Percentiles rank a stretch among this genome's conserved stretches.
Conservation (phyloP, 2,113 vertebrate species). For the Sorex fumeus region DNA sequence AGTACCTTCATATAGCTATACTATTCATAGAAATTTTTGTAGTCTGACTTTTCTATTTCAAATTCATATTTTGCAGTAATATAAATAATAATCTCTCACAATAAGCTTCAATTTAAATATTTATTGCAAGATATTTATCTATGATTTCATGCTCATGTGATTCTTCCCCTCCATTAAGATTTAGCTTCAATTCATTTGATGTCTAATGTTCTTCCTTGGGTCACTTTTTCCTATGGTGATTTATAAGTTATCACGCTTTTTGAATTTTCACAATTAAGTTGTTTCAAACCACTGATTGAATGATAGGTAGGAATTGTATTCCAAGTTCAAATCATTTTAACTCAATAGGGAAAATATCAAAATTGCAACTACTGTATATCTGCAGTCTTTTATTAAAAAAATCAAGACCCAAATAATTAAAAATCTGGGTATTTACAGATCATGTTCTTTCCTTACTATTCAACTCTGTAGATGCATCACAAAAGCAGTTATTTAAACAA, state of each 20-base stretch:
- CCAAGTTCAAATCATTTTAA: constrained; percentile 24
- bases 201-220: constrained; percentile 37
- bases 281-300: background rate
- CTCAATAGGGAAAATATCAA: background rate
- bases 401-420: background rate
- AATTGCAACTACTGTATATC: background rate
- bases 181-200: constrained; percentile 44
- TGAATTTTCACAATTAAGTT: background rate
- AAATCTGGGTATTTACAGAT: background rate
- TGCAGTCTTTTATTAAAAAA: background rate
- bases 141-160: constrained; percentile 25
- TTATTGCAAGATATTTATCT: constrained; percentile 7
- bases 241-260: constrained; percentile 37
- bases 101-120: constrained; percentile 26
- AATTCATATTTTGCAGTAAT: constrained; percentile 26
- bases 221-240: constrained; percentile 55
- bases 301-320: background rate
- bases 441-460: background rate
- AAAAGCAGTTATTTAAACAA: background rate
- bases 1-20: constrained; percentile 5
- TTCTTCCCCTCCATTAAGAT: constrained; percentile 51
- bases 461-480: background rate
- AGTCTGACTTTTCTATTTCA: constrained; percentile 37
- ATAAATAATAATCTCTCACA: constrained; percentile 12
- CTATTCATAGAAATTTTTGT: background rate